Base-by-base conservation (phyloP, 2,113 vertebrate genomes). In the Vidua macroura region DNA sequence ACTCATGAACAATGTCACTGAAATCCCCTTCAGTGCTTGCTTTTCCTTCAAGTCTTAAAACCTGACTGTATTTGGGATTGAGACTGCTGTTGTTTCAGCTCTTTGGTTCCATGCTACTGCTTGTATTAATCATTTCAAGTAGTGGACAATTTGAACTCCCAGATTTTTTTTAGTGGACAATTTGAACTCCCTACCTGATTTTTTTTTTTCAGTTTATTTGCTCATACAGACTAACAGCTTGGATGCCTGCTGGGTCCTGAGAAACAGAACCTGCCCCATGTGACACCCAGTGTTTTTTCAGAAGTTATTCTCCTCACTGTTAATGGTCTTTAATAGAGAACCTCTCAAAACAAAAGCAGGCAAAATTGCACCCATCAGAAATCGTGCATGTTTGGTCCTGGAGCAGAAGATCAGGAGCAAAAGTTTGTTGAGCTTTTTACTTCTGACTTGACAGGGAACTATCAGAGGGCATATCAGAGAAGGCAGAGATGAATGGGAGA, bases 71-170 rank as follows among this genome's bases (percentile, higher is more conserved):
- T 63, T 90, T 83, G 43, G 63, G 68, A 67, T 77, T 68, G 14
- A 93, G 46, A 9, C 30, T 74, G 52, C 21, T 92, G 59, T 76
- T 69, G 37, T 63, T 94, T 90, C 83, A 93, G 67, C 63, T 83
- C 39, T 70, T 93, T 74, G 9, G 23, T 77, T 93, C 59, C 48
- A 51, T 43, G 18, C 51, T 70, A 21, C 23, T 83, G 12, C 55
- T 79, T 80, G 22, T 18, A 59, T 63, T 69, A 63, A 60, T 37
- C 19, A 18, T 41, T 82, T 91, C 53, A 91, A 81, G 28, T 41
- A 28, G 3, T 59, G 35, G 33, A 44, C 27, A 89, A 20, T 63
- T 55, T 48, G 22, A 88, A 51, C 23, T 83, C 55, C 28, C 25
- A 83, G 59, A 91, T 43, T 43, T 43, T 43, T 43, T 43, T 43